Percentiles rank a stretch among this genome's conserved stretches.
These are phyloP conservation scores for Drosophila insularis DNA, from an alignment of 1,140 invertebrate species.

Conservation along the genomic window DNA sequence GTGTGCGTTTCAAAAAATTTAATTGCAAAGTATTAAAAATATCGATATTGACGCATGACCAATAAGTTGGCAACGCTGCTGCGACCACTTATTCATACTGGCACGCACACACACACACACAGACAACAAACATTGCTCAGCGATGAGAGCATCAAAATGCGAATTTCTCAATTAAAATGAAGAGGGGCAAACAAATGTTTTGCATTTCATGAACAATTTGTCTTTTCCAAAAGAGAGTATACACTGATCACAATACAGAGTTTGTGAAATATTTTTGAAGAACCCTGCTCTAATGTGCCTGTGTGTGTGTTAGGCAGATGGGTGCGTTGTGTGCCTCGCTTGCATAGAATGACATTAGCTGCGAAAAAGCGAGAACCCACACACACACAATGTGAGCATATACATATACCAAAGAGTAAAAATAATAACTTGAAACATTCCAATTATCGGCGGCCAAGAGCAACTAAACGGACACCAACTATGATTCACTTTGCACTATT, in stretches of 20 bases:
- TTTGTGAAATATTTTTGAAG: background rate
- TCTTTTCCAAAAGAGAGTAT: background rate
- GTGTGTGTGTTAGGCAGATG: slow-evolving; percentile 13
- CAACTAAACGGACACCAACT: slow-evolving; percentile 48
- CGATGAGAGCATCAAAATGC: slow-evolving; percentile 79
- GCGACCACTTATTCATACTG: slow-evolving; percentile 25
- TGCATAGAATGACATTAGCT: slow-evolving; percentile 57
- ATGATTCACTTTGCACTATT: slow-evolving; percentile 69
- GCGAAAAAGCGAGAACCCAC: slow-evolving; percentile 16
- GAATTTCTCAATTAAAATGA: slow-evolving; percentile 78
- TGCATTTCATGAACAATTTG: background rate
- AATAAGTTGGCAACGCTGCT: slow-evolving; percentile 73
- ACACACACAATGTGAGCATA: background rate
- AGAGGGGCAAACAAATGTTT: slow-evolving; percentile 27
- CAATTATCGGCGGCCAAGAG: slow-evolving; percentile 64
- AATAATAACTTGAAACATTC: slow-evolving; percentile 23
- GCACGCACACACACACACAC: slow-evolving; percentile 25
- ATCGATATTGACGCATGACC: slow-evolving; percentile 72
- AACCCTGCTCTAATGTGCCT: background rate
- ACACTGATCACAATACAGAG: background rate
- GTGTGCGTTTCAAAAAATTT: slow-evolving; percentile 28
- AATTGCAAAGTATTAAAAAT: slow-evolving; percentile 50
- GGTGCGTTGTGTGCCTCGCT: slow-evolving; percentile 12
- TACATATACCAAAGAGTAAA: slow-evolving; percentile 4
- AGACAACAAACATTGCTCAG: slow-evolving; percentile 54